Percentiles rank a stretch among this genome's conserved stretches.
These are phyloP conservation scores for Himantopus leucocephalus DNA, from an alignment of 2,113 vertebrate genomes.

Conservation along the genomic window DNA sequence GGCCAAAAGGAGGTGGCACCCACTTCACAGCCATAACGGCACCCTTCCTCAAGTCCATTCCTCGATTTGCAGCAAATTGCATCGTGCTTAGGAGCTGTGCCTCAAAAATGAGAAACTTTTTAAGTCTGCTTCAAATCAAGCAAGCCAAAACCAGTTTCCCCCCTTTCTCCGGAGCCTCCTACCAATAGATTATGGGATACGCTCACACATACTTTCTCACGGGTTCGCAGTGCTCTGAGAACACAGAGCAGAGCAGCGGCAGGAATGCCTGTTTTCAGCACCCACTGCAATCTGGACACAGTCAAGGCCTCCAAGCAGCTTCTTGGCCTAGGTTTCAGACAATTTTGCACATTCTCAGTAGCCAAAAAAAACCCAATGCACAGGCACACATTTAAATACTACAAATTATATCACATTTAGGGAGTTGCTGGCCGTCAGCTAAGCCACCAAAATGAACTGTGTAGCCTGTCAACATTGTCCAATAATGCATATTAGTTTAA, in stretches of 20 bases:
- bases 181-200: neutral
- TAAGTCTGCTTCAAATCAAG: neutral
- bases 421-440: neutral
- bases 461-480: neutral
- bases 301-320: neutral
- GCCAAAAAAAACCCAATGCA: neutral
- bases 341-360: neutral
- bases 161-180: neutral
- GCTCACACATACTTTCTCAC: neutral
- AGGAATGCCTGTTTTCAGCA: neutral
- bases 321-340: neutral
- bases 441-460: neutral
- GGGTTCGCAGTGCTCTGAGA: neutral
- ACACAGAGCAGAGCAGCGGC: neutral
- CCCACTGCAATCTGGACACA: neutral
- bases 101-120: neutral
- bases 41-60: neutral
- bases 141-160: neutral
- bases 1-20: neutral
- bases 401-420: neutral
- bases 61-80: neutral
- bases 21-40: neutral
- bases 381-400: neutral
- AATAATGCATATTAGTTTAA: neutral
- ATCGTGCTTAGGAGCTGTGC: neutral